A percentile compares a stretch with the other conserved stretches of the same genome.
These are phyloP conservation scores for Varecia variegata DNA, from an alignment of 2,797 vertebrate genomes.

Conservation along the genomic window DNA sequence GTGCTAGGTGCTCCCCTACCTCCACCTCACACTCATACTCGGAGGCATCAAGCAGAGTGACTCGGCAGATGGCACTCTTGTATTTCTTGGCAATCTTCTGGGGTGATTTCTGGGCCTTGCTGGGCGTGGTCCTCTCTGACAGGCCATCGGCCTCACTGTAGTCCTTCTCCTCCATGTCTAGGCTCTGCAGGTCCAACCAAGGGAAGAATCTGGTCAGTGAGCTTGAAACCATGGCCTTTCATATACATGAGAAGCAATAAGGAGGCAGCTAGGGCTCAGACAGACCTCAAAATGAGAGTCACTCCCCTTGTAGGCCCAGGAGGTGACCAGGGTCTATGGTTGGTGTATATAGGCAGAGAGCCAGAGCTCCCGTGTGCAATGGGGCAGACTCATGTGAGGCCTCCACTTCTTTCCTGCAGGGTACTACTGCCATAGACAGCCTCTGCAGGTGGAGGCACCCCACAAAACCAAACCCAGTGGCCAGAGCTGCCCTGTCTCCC, in stretches of 20 bases:
- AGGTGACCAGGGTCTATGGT: background rate
- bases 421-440: background rate
- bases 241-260: background rate
- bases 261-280: background rate
- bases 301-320: background rate
- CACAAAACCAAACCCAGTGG: background rate
- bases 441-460: background rate
- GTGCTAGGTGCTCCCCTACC: slow-evolving; percentile 83
- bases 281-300: background rate
- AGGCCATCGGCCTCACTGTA: slow-evolving; percentile 89
- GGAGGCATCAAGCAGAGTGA: slow-evolving; percentile 93
- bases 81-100: slow-evolving; percentile 94
- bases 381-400: background rate
- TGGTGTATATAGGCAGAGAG: background rate
- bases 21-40: slow-evolving; percentile 94
- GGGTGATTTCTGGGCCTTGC: slow-evolving; percentile 95
- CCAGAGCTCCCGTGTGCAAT: background rate
- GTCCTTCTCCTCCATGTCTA: slow-evolving; percentile 88
- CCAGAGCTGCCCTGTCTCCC: background rate
- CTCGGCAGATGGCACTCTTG: slow-evolving; percentile 92
- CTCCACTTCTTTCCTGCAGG: background rate
- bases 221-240: background rate
- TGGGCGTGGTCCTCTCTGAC: slow-evolving; percentile 94
- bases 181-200: slow-evolving; percentile 78
- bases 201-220: background rate